Evolutionary conservation across 2,797 vertebrate genomes (phyloP), one percentile per base, ranked within the genome.

Genomic region (Anableps anableps): DNA sequence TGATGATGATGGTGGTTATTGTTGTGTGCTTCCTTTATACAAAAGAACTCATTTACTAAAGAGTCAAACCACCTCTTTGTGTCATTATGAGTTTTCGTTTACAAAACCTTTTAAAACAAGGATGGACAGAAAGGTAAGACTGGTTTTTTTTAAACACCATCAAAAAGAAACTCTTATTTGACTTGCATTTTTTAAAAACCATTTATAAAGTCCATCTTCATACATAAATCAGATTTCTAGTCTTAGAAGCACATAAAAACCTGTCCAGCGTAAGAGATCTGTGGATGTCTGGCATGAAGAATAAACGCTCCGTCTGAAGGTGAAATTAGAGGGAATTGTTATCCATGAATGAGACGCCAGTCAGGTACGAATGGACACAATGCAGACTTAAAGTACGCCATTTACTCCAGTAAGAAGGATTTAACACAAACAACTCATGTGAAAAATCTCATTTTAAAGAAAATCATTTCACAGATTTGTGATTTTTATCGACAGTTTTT

Each of bases 1-100:
- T 77, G 75, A 86, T 31, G 81, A 84, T 76, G 62, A 26, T 8
- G 26, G 14, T 2, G 1, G 53, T 26, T 45, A 29, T n/a, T n/a
- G n/a, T 4, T 3, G 26, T 26, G 21, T 13, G 66, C 45, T 71
- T 71, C 68, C 68, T 45, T 71, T 45, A n/a, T 71, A 45, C 68
- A 45, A 19, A 45, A 41, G 26, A 71, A 41, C 11, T 41, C 26
- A 43, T 71, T 71, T 71, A 45, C 13, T 71, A n/a, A 38, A 70
- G 41, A 71, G 13, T 45, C 13, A 71, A n/a, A 71, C 23, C 26
- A 29, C 11, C 13, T 43, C 4, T 19, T 26, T 43, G 5, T 70
- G 66, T 45, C 4, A 58, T 58, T 58, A 41, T 4, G 23, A n/a
- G 66, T 43, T 45, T 26, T 23, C 41, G 11, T 34, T 68, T 11